Evolutionary conservation across 2,797 vertebrate genomes (phyloP), one percentile per base, ranked within the genome.

Genomic region (Gymnoscopelus braueri): DNA sequence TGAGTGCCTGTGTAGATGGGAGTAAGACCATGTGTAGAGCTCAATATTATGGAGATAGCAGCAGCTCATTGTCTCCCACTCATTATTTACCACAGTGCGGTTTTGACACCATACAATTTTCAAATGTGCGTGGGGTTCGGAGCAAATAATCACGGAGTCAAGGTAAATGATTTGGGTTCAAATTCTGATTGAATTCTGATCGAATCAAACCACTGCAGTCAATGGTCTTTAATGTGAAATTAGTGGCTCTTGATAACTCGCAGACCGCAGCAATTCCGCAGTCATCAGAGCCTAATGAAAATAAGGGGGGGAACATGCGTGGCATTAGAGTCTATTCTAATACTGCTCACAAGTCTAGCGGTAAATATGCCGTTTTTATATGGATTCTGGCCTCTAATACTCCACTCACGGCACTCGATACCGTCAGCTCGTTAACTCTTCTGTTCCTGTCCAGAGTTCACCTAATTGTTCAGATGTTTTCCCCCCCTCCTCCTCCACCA

Each of bases 141-240:
- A 72, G 95, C 95, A 96, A 97, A 97, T 98, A 96, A 98, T 97
- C 95, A 92, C 72, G 92, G 95, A 98, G 97, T 97, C 97, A 98
- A 97, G 95, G 95, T 96, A 94, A 99, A 98, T 95, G 96, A 97
- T 97, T 94, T 95, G 95, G 94, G 95, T 97, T 96, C 96, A 95
- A 94, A 94, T 97, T 96, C 97, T 99, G 97, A 99, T 98, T 99
- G 97, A n/a, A n/a, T n/a, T n/a, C n/a, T 97, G 96, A 96, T 98
- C 93, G 95, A 98, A 98, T 98, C 96, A 98, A 96, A 96, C 95
- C 77, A 94, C 92, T 91, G 94, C 97, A 99, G 97, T 99, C 97
- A 99, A 98, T 98, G 96, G 97, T 95, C 92, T 96, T 97, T 98
- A 99, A 99, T 99, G 97, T 93, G 96, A 98, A 98, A 99, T 99